Evolutionary conservation across 2,888 invertebrate genomes (phyloP).

Genomic region (Taenaris catops): DNA sequence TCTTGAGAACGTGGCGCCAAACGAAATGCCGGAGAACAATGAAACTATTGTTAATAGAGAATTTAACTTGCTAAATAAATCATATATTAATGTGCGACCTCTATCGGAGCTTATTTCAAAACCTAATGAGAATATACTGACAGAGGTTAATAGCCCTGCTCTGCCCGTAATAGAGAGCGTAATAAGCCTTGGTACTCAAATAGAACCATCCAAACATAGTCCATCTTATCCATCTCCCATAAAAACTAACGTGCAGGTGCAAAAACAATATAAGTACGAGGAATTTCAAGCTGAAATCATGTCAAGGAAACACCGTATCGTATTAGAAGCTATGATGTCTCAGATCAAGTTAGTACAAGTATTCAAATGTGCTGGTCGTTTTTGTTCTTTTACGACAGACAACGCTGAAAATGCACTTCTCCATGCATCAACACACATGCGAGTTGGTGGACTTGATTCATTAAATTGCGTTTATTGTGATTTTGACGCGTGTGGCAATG

Average conservation of each 20-base stretch:
- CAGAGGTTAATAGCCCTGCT: slow-evolving; percentile 23
- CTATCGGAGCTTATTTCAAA: slow-evolving; percentile 53
- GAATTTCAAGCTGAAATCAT: slow-evolving; percentile 52
- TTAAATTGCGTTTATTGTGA: slow-evolving; percentile 81
- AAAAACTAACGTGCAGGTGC: slow-evolving; percentile 22
- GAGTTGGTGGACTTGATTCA: slow-evolving; percentile 54
- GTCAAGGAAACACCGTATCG: slow-evolving; percentile 53
- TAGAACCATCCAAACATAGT: slow-evolving; percentile 28
- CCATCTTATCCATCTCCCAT: slow-evolving; percentile 26
- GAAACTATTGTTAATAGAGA: slow-evolving; percentile 11
- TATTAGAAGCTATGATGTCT: slow-evolving; percentile 68
- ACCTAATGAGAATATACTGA: slow-evolving; percentile 2
- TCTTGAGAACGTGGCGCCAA: slow-evolving; percentile 30
- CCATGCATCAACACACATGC: slow-evolving; percentile 58
- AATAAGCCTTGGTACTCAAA: slow-evolving; percentile 61
- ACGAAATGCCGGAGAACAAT: slow-evolving; percentile 12
- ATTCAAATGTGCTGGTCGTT: slow-evolving; percentile 66
- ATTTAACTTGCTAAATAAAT: slow-evolving; percentile 17
- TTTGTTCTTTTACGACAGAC: slow-evolving; percentile 57
- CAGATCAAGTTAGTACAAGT: slow-evolving; percentile 61
- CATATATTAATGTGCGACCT: slow-evolving; percentile 58
- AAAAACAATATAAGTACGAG: slow-evolving; percentile 43
- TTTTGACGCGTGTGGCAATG: slow-evolving; percentile 46
- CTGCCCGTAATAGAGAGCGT: slow-evolving; percentile 74
- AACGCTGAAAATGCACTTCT: slow-evolving; percentile 50